These are phyloP conservation scores for Nymphalis c-album DNA, from an alignment of 2,888 invertebrate species.

Conservation along the genomic window DNA sequence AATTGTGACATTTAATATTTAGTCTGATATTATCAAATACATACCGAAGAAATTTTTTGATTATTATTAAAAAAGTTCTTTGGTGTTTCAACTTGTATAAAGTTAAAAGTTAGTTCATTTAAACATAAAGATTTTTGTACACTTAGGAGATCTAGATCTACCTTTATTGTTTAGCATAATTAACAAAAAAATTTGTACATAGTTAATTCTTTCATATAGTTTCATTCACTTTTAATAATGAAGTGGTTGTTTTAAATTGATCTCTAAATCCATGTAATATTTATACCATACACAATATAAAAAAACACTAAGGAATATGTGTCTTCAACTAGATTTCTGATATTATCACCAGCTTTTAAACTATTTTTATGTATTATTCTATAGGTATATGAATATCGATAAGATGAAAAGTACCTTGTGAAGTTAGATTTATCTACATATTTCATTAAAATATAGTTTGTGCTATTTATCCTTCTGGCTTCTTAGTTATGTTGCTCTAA, in stretches of 20 bases:
- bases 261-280: background rate
- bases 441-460: background rate
- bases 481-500: background rate
- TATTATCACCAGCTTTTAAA: too few relatives aligned
- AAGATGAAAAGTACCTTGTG: too few relatives aligned
- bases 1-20: background rate
- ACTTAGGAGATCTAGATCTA: background rate
- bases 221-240: too few relatives aligned
- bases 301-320: too few relatives aligned
- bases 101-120: background rate
- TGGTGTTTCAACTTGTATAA: background rate
- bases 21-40: background rate
- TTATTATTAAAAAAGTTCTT: constrained; percentile 7
- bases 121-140: background rate
- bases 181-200: background rate
- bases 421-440: too few relatives aligned
- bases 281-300: too few relatives aligned
- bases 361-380: too few relatives aligned
- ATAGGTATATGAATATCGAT: too few relatives aligned
- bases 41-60: constrained; percentile 6
- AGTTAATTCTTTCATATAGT: background rate
- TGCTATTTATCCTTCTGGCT: background rate
- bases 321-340: too few relatives aligned
- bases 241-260: background rate
- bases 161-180: background rate